Base-by-base conservation (phyloP, 2,113 vertebrate genomes). In the Rattus rattus region DNA sequence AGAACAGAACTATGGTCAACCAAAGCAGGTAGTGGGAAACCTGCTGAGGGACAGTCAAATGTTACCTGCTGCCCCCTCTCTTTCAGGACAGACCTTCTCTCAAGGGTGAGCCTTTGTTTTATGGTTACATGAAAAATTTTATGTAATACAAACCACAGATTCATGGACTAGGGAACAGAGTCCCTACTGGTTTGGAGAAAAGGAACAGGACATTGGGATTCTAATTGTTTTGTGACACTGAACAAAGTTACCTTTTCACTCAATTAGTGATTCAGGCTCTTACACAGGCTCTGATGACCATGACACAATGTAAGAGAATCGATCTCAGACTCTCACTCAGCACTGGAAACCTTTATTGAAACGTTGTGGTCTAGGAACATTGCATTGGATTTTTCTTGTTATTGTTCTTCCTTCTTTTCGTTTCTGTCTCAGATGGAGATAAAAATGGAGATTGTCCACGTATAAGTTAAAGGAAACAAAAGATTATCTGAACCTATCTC, bases 51-150 rank as follows among this genome's bases (percentile, higher is more conserved):
- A 47, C 22, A 13, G 3, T 33, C 36, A 84, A 43, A 43, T 80
- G 20, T 0, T 17, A 26, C 3, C 22, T 16, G 0, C 36, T 26
- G 22, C 1, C 3, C 1, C 12, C 6, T 61, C 14, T 16, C n/a
- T 43, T n/a, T 84, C 56, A 43, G 54, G 36, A 59, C 54, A 83
- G 22, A 61, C 6, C 2, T n/a, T n/a, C n/a, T 61, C 28, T 54
- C 1, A 7, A 20, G 24, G 0, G 1, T 43, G 24, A 63, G 28
- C 8, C n/a, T 43, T 33, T 13, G 22, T 39, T 56, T 36, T n/a
- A 16, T 84, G 14, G 28, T 63, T 43, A 84, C 13, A 1, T 63
- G 12, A 63, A 43, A 43, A 84, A 39, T 63, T 63, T 43, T 1
- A 30, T 43, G 12, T 13, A 63, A 33, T 22, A 84, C n/a, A 28